These are phyloP conservation scores for Notechis scutatus DNA, from an alignment of 2,113 vertebrate species.

Conservation along the genomic window DNA sequence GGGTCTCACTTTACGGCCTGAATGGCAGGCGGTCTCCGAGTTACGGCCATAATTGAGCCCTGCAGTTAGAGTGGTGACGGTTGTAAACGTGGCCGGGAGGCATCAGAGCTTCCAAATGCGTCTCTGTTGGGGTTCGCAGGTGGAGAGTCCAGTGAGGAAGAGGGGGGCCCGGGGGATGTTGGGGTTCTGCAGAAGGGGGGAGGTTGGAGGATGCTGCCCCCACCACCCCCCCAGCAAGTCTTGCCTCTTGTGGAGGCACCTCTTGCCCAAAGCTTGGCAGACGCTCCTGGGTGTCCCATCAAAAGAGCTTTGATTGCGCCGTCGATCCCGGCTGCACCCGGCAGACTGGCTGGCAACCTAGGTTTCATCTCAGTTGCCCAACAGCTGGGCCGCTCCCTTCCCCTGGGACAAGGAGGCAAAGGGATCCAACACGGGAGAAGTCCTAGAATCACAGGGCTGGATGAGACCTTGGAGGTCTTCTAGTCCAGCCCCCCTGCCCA, in stretches of 20 bases:
- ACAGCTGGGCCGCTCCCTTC: not conserved
- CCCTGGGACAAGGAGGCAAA: not conserved
- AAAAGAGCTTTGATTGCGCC: not conserved
- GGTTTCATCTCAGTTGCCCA: not conserved
- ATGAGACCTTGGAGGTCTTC: not conserved
- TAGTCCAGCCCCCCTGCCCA: not conserved
- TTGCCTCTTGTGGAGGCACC: not conserved
- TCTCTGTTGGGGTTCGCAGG: too few species aligned
- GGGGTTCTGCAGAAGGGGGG: not conserved
- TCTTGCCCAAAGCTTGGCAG: not conserved
- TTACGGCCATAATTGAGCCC: not conserved
- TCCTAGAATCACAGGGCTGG: not conserved
- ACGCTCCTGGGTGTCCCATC: not conserved
- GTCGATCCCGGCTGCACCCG: not conserved
- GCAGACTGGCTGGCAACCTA: not conserved
- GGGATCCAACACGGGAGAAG: not conserved
- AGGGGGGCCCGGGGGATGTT: not conserved
- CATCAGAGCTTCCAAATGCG: not conserved
- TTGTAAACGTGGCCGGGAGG: not conserved
- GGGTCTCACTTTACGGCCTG: not conserved
- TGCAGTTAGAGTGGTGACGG: not conserved
- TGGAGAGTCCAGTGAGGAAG: too few species aligned
- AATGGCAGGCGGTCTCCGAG: too few species aligned
- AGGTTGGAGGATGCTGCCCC: not conserved
- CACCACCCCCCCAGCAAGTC: not conserved